Base-by-base conservation (phyloP, 2,113 vertebrate genomes). In the Caretta caretta region DNA sequence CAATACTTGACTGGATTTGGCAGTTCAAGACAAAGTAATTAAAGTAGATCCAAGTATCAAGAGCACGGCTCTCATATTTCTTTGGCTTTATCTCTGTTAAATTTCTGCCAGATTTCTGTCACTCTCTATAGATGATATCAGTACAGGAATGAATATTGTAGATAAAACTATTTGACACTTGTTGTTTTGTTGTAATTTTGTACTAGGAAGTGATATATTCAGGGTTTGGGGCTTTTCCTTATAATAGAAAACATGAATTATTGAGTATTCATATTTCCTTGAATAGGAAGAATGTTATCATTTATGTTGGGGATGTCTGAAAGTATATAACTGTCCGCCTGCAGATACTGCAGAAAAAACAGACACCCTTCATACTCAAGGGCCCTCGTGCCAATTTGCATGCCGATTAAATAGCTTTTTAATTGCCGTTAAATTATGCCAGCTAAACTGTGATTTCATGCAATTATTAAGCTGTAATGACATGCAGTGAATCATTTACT, bases 401-500 rank as follows among this genome's bases (percentile, higher is more conserved):
- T 98, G 98, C 98, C 90, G 92, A 99, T 98, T 98, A 99, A 99
- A 99, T 99, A 98, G 99, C 97, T 99, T 99, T 99, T 99, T 99
- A 99, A 99, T 99, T 99, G 99, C 98, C 98, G 95, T 98, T 98
- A 99, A 99, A 99, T 99, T 99, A 99, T 99, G 98, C 98, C 97
- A 97, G 98, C 99, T 99, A 99, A 99, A 99, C 98, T 99, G 98
- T 99, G 98, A 99, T 99, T 99, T 99, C 99, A 99, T 99, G 99
- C 98, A 99, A 99, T 99, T 99, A 99, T 99, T 99, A 99, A 99
- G 98, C 98, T 98, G 93, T 99, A 99, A 99, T 99, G 99, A 99
- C 98, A 98, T 96, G 96, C 98, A 98, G 98, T 99, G 99, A 99
- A 99, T 99, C 98, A 99, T 98, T 98, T 98, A 97, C 98, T 98